A percentile compares a stretch with the other conserved stretches of the same genome.
These are phyloP conservation scores for Phaethornis superciliosus DNA, from an alignment of 2,113 vertebrate species.

Conservation along the genomic window DNA sequence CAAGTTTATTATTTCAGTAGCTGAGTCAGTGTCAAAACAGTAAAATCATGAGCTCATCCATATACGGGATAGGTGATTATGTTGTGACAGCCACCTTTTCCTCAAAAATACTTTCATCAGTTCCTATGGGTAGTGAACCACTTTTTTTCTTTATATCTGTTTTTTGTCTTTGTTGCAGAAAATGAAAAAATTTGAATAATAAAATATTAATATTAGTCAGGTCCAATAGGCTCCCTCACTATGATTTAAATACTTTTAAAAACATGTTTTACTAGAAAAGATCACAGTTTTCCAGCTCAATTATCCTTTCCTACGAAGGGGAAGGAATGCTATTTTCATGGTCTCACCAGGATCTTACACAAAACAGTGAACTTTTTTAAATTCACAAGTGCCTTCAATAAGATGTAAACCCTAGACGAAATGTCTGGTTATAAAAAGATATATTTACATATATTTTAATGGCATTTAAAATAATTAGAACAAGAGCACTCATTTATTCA, in stretches of 20 bases:
- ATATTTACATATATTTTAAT: constrained; percentile 66
- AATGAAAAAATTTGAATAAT: not conserved
- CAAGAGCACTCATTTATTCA: constrained; percentile 56
- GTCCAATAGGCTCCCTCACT: not conserved
- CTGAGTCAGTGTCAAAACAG: not conserved
- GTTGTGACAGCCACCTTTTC: not conserved
- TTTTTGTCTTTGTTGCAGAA: not conserved
- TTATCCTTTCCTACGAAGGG: not conserved
- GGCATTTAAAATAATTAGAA: constrained; percentile 59
- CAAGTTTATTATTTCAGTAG: not conserved
- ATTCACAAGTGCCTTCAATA: not conserved
- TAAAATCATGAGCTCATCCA: not conserved
- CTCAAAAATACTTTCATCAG: not conserved
- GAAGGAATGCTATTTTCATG: not conserved
- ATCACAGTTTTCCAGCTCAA: not conserved
- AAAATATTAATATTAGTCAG: not conserved
- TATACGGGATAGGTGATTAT: not conserved
- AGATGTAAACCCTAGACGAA: not conserved
- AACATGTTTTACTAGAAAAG: not conserved
- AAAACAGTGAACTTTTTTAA: not conserved
- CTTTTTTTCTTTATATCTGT: not conserved
- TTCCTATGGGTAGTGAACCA: not conserved
- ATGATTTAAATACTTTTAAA: not conserved
- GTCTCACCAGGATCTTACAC: not conserved
- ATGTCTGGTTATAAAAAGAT: constrained; percentile 61